Evolutionary conservation across 2,888 invertebrate species (phyloP).

Genomic region (Dendrolimus pini): DNA sequence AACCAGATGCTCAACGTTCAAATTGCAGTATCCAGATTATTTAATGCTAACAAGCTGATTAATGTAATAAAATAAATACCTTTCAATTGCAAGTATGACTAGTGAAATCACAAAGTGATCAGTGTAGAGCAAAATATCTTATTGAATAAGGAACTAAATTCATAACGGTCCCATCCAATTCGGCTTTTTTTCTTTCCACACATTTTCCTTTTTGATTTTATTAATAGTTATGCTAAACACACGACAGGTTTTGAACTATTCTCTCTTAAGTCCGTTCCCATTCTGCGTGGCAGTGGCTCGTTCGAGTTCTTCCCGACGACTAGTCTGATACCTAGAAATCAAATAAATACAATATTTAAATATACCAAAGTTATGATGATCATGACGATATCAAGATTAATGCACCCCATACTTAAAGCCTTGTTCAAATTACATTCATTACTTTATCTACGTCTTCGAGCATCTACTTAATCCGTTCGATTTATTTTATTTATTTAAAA

Average conservation of each 20-base stretch:
- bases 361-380: background rate
- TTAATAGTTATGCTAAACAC: too few relatives aligned
- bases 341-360: slow-evolving; percentile 3
- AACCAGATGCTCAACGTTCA: slow-evolving; percentile 21
- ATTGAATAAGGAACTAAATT: background rate
- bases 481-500: too few relatives aligned
- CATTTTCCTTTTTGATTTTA: too few relatives aligned
- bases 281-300: slow-evolving; percentile 65
- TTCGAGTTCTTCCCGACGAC: slow-evolving; percentile 70
- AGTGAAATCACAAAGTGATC: slow-evolving; percentile 41
- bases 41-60: slow-evolving; percentile 1
- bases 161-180: too few relatives aligned
- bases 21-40: slow-evolving; percentile 17
- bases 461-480: too few relatives aligned
- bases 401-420: too few relatives aligned
- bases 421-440: too few relatives aligned
- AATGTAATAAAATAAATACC: slow-evolving; percentile 8
- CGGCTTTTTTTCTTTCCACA: too few relatives aligned
- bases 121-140: background rate
- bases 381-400: too few relatives aligned
- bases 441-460: too few relatives aligned
- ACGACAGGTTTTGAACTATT: slow-evolving; percentile 38
- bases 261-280: slow-evolving; percentile 79
- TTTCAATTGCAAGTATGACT: slow-evolving; percentile 31
- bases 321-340: slow-evolving; percentile 70